Percentiles rank a stretch among this genome's conserved stretches.
Conservation (phyloP, 2,888 invertebrate species). For the Plebejus argus region DNA sequence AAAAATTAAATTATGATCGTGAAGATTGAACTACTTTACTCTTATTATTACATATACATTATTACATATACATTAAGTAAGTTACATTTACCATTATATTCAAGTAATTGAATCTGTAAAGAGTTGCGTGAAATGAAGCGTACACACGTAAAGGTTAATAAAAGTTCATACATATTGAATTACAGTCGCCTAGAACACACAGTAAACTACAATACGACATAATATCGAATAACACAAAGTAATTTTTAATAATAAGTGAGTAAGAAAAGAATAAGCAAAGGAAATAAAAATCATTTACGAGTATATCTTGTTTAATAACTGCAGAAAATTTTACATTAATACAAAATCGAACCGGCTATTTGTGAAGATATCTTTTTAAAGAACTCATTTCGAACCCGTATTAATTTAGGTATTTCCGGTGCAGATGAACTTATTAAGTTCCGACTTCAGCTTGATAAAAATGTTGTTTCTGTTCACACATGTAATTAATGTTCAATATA, state of each 20-base stretch:
- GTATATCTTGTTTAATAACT: background rate
- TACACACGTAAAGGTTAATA: conserved; percentile 43
- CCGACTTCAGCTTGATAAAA: background rate
- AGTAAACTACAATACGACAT: background rate
- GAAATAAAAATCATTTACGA: no score
- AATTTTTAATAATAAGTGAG: background rate
- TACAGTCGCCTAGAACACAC: background rate
- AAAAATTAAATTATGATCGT: background rate
- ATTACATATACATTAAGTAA: background rate
- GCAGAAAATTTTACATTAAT: background rate
- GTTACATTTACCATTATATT: background rate
- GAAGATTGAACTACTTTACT: background rate
- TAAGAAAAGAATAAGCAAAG: no score
- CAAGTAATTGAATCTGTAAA: conserved; percentile 33
- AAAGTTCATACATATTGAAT: conserved; percentile 30
- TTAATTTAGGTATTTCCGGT: background rate
- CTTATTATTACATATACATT: background rate
- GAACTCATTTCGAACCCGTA: background rate
- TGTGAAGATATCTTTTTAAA: background rate
- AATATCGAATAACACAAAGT: background rate
- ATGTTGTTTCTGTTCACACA: background rate
- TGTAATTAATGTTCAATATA: background rate
- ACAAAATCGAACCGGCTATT: background rate
- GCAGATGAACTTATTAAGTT: background rate
- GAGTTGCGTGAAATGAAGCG: conserved; percentile 46